Evolutionary conservation across 2,113 vertebrate genomes (phyloP), one percentile per base, ranked within the genome.

Genomic region (Nesoenas mayeri): DNA sequence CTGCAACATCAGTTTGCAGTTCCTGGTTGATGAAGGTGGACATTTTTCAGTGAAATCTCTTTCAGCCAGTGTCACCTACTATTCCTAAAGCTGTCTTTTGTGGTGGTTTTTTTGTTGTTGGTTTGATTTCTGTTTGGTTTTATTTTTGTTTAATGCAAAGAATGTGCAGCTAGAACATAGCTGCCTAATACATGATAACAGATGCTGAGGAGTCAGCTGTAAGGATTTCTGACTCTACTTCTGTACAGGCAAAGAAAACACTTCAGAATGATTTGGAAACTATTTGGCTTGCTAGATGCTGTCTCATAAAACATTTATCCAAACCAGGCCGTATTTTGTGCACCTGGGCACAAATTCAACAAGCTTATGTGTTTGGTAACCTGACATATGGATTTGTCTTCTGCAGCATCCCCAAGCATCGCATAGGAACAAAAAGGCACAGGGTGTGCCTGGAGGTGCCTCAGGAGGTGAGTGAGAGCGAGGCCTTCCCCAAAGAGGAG

Each of bases 391-490:
- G 31, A n/a, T 42, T 90, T 97, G 87, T 78, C 40, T 93, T 15
- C 72, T 89, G 64, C 97, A 98, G 98, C 78, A 89, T 99, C 60
- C 96, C 98, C 56, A 99, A 98, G 85, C 99, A 99, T 74, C 99
- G 99, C 61, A 99, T 99, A 73, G 99, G 99, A 95, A 99, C 99
- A 36, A 99, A 99, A 96, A 98, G 99, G 86, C 99, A 99, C 96
- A 92, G 99, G 31, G 98, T 99, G 58, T 99, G 99, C 97, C 98
- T 99, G 66, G 99, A 99, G 93, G 98, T 99, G 51, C 99, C 99
- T 4, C 97, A 99, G 36, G 99, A 99, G 93, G 98, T 99, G 86
- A 98, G 98, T 95, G 97, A 98, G 95, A 98, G 98, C 0, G 97
- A 98, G 72, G 97, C 97, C 47, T 98, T 99, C 80, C 98, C 98